Evolutionary conservation across 2,888 invertebrate species (phyloP), one percentile per base, ranked within the genome.

Genomic region (Holacanthella duospinosa): DNA sequence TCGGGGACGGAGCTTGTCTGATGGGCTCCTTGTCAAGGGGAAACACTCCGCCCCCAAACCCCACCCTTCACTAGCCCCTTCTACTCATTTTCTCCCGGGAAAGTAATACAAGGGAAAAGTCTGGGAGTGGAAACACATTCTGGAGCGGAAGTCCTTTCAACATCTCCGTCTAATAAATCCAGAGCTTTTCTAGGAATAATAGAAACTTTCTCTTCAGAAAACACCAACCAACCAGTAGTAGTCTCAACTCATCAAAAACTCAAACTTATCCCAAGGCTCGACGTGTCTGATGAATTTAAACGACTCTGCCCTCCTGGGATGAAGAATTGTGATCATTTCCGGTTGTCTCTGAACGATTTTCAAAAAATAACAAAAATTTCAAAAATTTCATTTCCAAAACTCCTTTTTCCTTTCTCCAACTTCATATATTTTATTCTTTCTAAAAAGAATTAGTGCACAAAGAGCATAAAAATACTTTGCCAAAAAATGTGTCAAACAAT

Each of bases 361-460:
- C 36, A 6, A 36, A 36, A 36, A 16, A 36, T 12, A 12, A 6
- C 27, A 19, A 24, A 25, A 25, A 55, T 55, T 24, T 55, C 1
- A 55, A 25, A 55, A 29, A 53, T 58, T 53, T 62, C 54, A 58
- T 58, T 59, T 54, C 58, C 9, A 16, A 36, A 36, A n/a, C n/a
- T n/a, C n/a, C n/a, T n/a, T n/a, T n/a, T n/a, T n/a, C n/a, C n/a
- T n/a, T n/a, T n/a, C n/a, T n/a, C n/a, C n/a, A n/a, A n/a, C n/a
- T n/a, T n/a, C n/a, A n/a, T n/a, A n/a, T n/a, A n/a, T n/a, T n/a
- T n/a, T n/a, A n/a, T n/a, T n/a, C n/a, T n/a, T n/a, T n/a, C n/a
- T n/a, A n/a, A n/a, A n/a, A n/a, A n/a, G n/a, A n/a, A n/a, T n/a
- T n/a, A n/a, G n/a, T n/a, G n/a, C n/a, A n/a, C n/a, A n/a, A n/a